These are phyloP conservation scores for Diorhabda elongata DNA, from an alignment of 1,140 invertebrate genomes.

Conservation along the genomic window DNA sequence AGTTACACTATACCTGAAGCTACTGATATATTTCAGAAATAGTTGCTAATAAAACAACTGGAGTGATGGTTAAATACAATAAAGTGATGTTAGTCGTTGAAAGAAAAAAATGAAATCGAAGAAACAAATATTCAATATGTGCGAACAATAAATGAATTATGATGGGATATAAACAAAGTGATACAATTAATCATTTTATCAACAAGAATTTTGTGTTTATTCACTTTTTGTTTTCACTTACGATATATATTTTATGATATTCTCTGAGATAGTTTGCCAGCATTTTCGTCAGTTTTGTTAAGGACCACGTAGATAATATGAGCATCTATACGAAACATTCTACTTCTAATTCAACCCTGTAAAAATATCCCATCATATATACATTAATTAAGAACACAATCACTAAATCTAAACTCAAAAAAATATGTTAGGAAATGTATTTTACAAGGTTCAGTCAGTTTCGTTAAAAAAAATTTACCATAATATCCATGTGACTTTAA, in stretches of 20 bases:
- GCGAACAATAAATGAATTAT: no score
- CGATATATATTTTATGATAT: conserved; percentile 1
- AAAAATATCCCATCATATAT: conserved; percentile 26
- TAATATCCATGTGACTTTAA: neutral
- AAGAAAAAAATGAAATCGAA: no score
- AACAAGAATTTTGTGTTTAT: no score
- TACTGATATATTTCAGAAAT: no score
- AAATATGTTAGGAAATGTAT: conserved; percentile 2
- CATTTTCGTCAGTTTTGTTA: conserved; percentile 11
- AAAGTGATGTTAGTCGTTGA: no score
- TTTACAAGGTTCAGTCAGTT: neutral
- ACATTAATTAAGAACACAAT: conserved; percentile 7
- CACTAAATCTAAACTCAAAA: neutral
- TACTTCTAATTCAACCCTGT: conserved; percentile 36
- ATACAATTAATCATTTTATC: no score
- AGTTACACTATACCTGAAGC: no score
- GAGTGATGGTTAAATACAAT: no score
- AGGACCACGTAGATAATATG: conserved; percentile 17
- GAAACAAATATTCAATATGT: no score
- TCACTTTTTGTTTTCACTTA: conserved; percentile 8
- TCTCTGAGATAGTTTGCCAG: conserved; percentile 25
- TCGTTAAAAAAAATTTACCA: neutral
- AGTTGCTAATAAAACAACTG: no score
- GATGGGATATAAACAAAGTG: no score
- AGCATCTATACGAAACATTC: conserved; percentile 32